phyloP scores from a whole-genome alignment of 2,113 vertebrate genomes.

The Poicephalus gulielmi region DNA sequence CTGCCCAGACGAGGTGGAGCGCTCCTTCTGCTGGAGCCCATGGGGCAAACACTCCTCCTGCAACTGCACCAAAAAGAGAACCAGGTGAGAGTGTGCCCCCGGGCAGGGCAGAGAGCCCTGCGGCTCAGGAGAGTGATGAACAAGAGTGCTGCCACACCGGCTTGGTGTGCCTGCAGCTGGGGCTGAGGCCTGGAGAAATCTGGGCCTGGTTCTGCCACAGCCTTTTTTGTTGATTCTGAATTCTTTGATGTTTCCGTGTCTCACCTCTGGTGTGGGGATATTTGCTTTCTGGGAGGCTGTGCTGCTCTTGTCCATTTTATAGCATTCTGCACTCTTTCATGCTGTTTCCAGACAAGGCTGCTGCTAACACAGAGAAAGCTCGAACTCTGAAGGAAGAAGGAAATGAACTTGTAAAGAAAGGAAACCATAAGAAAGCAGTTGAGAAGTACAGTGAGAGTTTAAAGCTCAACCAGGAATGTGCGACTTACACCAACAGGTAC shows the following conservation, averaged over 20 bases:
- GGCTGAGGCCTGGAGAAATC: neutral
- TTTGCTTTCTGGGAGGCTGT: neutral
- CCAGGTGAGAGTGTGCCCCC: conserved; percentile 53
- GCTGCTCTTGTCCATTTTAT: neutral
- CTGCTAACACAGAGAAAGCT: conserved; percentile 75
- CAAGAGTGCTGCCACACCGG: neutral
- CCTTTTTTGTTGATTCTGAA: neutral
- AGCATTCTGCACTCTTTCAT: neutral
- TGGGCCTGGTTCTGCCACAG: neutral
- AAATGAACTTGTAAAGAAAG: conserved; percentile 90
- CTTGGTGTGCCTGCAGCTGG: neutral
- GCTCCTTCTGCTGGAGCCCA: conserved; percentile 13
- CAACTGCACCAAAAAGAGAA: neutral
- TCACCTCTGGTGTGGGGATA: neutral
- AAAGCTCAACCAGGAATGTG: conserved; percentile 77
- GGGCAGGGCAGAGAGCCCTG: neutral
- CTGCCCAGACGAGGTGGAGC: conserved; percentile 78
- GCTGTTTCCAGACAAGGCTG: conserved; percentile 54
- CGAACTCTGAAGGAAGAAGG: conserved; percentile 88
- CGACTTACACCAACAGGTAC: conserved; percentile 93
- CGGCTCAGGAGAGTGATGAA: neutral
- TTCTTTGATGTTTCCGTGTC: neutral
- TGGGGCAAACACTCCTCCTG: conserved; percentile 31
- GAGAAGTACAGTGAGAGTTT: conserved; percentile 93
- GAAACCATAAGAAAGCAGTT: conserved; percentile 85